These are phyloP conservation scores for Xenotilapia longispinis DNA, from an alignment of 2,113 vertebrate species.

Conservation along the genomic window DNA sequence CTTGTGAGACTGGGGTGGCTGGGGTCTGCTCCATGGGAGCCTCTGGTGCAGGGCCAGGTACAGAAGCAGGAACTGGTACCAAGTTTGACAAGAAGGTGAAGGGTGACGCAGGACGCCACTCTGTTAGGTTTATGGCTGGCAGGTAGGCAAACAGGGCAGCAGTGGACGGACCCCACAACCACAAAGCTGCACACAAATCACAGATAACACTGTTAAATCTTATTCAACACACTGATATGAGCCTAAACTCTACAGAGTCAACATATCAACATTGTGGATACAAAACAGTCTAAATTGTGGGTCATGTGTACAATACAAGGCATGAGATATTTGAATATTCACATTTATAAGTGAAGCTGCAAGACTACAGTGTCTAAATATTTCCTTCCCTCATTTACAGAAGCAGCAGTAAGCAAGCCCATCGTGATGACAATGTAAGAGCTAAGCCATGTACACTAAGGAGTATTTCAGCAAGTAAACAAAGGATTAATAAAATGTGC, in stretches of 20 bases:
- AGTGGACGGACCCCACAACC: conserved; percentile 69
- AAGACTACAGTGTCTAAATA: not conserved
- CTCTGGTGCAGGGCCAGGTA: not conserved
- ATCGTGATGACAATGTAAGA: not conserved
- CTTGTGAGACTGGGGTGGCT: conserved; percentile 31
- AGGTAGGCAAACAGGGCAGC: conserved; percentile 71
- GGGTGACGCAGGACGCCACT: conserved; percentile 27
- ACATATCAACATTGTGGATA: not conserved
- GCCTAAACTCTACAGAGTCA: not conserved
- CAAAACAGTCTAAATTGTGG: not conserved
- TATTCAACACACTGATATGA: not conserved
- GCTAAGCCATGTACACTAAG: not conserved
- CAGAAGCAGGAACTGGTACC: conserved; percentile 18
- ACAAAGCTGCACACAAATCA: conserved; percentile 67
- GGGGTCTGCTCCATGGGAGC: conserved; percentile 9
- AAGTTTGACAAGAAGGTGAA: conserved; percentile 22
- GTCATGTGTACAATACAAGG: not conserved
- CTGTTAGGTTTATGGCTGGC: conserved; percentile 74
- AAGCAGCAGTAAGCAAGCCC: not conserved
- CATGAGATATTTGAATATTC: not conserved
- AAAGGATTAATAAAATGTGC: not conserved
- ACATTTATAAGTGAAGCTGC: not conserved
- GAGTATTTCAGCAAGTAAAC: not conserved
- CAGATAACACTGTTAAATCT: not conserved
- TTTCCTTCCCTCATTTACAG: not conserved